These are phyloP conservation scores for Apamea anceps DNA, from an alignment of 2,888 invertebrate genomes.

Conservation along the genomic window DNA sequence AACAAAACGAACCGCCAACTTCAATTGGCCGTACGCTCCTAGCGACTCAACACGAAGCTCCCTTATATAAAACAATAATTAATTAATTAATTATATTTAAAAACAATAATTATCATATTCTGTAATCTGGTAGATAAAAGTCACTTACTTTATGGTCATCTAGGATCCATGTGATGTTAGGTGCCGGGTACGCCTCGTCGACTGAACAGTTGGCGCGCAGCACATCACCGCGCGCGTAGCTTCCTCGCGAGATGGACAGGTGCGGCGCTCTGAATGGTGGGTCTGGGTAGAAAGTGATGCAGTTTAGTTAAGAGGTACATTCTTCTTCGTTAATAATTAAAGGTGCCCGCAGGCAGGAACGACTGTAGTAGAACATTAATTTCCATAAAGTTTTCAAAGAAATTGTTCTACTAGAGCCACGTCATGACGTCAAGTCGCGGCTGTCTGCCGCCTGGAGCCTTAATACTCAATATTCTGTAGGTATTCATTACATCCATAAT, in stretches of 20 bases:
- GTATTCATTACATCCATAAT: background rate
- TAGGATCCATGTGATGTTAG: conserved; percentile 91
- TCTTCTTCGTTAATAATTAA: background rate
- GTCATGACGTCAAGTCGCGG: too few relatives aligned
- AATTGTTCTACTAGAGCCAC: too few relatives aligned
- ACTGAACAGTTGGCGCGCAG: conserved; percentile 91
- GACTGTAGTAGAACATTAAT: too few relatives aligned
- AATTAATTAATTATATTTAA: background rate
- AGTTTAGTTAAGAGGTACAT: background rate
- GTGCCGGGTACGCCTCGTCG: conserved; percentile 90
- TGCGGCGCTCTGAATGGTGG: conserved; percentile 91
- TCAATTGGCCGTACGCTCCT: too few relatives aligned
- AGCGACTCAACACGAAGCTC: background rate
- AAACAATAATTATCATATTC: background rate
- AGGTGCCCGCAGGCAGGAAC: too few relatives aligned
- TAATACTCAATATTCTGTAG: background rate
- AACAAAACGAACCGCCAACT: too few relatives aligned
- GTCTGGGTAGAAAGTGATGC: conserved; percentile 77
- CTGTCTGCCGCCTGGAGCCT: background rate
- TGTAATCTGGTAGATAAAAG: background rate
- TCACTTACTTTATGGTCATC: conserved; percentile 87
- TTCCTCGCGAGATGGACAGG: conserved; percentile 88
- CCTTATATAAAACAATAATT: background rate
- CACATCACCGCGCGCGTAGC: conserved; percentile 90
- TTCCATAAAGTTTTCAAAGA: too few relatives aligned